Evolutionary conservation across 2,113 vertebrate species (phyloP).

Genomic region (Budorcas taxicolor): DNA sequence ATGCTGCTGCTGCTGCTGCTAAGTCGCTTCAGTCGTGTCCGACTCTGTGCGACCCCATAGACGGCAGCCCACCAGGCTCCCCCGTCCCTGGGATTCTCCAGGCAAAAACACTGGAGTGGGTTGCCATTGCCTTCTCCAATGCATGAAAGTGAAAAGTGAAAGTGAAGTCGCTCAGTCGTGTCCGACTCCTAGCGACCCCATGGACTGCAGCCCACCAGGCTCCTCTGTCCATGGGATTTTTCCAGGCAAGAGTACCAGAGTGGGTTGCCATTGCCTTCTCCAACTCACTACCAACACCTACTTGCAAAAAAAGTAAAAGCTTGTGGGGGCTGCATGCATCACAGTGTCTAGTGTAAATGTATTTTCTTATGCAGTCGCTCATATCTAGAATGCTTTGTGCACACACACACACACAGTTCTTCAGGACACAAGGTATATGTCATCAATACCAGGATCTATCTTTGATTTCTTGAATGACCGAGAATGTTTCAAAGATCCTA

Average conservation of each 20-base stretch:
- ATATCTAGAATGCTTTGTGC: neutral
- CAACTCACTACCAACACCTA: neutral
- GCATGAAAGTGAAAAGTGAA: too few relatives aligned
- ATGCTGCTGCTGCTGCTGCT: neutral
- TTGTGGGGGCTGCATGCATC: neutral
- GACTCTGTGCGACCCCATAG: too few relatives aligned
- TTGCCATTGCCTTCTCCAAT: too few relatives aligned
- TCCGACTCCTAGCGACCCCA: too few relatives aligned
- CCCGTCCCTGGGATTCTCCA: too few relatives aligned
- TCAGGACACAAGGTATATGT: neutral
- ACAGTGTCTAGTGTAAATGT: neutral
- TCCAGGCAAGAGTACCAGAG: too few relatives aligned
- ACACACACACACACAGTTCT: neutral
- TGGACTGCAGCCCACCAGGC: too few relatives aligned
- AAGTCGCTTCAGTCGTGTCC: accelerated
- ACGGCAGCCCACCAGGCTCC: too few relatives aligned
- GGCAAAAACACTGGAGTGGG: too few relatives aligned
- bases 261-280: too few relatives aligned
- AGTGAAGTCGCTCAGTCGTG: too few relatives aligned
- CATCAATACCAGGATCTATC: neutral
- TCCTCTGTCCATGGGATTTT: too few relatives aligned
- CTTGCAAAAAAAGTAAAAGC: neutral
- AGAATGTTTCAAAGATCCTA: neutral
- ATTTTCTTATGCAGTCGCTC: neutral
- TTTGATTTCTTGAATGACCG: neutral